Evolutionary conservation across 2,797 vertebrate genomes (phyloP).

Genomic region (Gymnocypris eckloni): DNA sequence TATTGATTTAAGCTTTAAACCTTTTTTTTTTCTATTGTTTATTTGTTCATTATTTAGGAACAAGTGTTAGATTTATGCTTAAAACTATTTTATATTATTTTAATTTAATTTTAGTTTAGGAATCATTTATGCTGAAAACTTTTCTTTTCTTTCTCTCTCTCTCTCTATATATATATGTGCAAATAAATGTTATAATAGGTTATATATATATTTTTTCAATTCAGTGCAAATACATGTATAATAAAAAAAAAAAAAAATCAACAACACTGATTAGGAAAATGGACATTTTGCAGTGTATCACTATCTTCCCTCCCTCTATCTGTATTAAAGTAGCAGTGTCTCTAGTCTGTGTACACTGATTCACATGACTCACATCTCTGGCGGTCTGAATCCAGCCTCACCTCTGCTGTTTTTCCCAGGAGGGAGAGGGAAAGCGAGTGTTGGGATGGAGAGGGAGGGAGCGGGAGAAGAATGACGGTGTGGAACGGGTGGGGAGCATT

Average conservation of each 20-base stretch:
- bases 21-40: neutral
- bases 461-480: conserved; percentile 84
- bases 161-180: too few relatives aligned
- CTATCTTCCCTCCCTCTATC: conserved; percentile 64
- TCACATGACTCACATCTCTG: conserved; percentile 99
- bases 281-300: conserved; percentile 6
- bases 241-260: neutral
- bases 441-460: conserved; percentile 59
- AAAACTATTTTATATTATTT: neutral
- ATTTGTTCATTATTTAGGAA: neutral
- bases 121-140: neutral
- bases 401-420: conserved; percentile 84
- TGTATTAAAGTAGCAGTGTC: conserved; percentile 76
- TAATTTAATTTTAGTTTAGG: neutral
- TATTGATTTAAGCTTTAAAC: neutral
- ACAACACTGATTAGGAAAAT: neutral
- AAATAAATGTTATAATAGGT: neutral
- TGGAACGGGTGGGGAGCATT: conserved; percentile 81
- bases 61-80: too few relatives aligned
- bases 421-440: conserved; percentile 68
- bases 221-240: neutral
- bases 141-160: neutral
- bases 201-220: neutral
- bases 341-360: conserved; percentile 88
- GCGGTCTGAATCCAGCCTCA: conserved; percentile 76